phyloP scores from a whole-genome alignment of 2,888 invertebrate genomes.

The Chorisops tibialis region DNA sequence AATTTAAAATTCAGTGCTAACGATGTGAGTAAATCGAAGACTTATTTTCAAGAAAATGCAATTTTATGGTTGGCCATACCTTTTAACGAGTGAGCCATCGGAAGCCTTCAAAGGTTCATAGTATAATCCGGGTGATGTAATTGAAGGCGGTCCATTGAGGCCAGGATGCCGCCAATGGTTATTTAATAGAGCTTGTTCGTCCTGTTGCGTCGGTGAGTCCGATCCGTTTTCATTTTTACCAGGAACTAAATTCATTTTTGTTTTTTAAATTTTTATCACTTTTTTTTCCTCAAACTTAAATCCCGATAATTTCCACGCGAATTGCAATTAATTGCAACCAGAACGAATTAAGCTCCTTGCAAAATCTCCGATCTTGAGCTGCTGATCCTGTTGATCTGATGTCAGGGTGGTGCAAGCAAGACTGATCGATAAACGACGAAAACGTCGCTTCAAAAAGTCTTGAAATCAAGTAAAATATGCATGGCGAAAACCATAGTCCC shows the following conservation, averaged over 20 bases:
- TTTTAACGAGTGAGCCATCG: conserved; percentile 24
- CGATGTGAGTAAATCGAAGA: too few relatives aligned
- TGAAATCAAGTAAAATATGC: too few relatives aligned
- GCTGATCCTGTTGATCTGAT: too few relatives aligned
- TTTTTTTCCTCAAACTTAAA: neutral
- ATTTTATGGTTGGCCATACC: neutral
- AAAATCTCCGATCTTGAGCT: too few relatives aligned
- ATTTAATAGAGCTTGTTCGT: conserved; percentile 32
- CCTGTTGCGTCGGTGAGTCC: conserved; percentile 30
- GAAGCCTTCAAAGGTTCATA: conserved; percentile 29
- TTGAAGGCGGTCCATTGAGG: conserved; percentile 26
- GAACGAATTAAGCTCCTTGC: too few relatives aligned
- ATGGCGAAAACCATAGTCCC: too few relatives aligned
- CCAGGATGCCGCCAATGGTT: conserved; percentile 27
- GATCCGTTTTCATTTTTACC: conserved; percentile 22
- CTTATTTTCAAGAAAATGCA: too few relatives aligned
- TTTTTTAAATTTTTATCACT: neutral
- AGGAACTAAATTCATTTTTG: conserved; percentile 30
- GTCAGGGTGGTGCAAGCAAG: too few relatives aligned
- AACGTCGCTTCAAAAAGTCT: too few relatives aligned
- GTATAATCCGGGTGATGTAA: conserved; percentile 28
- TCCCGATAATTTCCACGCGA: neutral
- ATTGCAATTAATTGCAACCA: too few relatives aligned
- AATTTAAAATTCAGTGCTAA: too few relatives aligned
- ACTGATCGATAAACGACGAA: too few relatives aligned